phyloP scores from a whole-genome alignment of 2,888 invertebrate species.

The Cartodere bifasciata region DNA sequence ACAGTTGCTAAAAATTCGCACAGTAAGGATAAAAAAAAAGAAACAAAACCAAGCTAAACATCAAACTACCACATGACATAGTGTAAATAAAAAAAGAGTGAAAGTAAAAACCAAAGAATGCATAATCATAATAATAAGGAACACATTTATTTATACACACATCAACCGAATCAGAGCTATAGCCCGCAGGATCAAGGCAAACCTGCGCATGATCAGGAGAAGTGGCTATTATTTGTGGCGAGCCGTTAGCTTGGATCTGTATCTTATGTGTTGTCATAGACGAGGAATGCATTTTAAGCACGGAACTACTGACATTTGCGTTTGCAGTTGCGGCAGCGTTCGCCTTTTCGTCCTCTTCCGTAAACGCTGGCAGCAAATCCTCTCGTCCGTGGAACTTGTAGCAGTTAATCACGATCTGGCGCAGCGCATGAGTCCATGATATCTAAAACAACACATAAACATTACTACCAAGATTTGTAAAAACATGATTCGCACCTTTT shows the following conservation, averaged over 20 bases:
- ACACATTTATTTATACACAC: conserved; percentile 39
- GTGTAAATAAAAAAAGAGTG: no score
- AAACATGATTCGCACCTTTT: conserved; percentile 52
- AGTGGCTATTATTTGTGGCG: conserved; percentile 37
- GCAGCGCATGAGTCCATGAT: conserved; percentile 93
- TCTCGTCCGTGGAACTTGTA: conserved; percentile 96
- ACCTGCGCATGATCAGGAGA: conserved; percentile 52
- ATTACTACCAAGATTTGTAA: neutral
- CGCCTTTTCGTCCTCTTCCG: conserved; percentile 77
- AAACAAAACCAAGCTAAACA: no score
- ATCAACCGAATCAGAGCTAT: conserved; percentile 67
- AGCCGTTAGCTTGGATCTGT: conserved; percentile 40
- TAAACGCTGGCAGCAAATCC: conserved; percentile 88
- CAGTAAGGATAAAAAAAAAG: no score
- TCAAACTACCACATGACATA: no score
- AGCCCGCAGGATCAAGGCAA: conserved; percentile 57
- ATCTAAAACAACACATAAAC: conserved; percentile 47
- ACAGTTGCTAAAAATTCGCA: no score
- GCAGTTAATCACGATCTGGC: conserved; percentile 95
- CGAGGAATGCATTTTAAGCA: conserved; percentile 39
- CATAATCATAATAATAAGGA: neutral
- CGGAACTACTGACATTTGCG: conserved; percentile 34
- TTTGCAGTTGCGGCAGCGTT: conserved; percentile 44
- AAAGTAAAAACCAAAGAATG: no score
- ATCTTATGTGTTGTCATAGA: conserved; percentile 36